These are phyloP conservation scores for Brienomyrus brachyistius DNA, from an alignment of 2,113 vertebrate species.

Conservation along the genomic window DNA sequence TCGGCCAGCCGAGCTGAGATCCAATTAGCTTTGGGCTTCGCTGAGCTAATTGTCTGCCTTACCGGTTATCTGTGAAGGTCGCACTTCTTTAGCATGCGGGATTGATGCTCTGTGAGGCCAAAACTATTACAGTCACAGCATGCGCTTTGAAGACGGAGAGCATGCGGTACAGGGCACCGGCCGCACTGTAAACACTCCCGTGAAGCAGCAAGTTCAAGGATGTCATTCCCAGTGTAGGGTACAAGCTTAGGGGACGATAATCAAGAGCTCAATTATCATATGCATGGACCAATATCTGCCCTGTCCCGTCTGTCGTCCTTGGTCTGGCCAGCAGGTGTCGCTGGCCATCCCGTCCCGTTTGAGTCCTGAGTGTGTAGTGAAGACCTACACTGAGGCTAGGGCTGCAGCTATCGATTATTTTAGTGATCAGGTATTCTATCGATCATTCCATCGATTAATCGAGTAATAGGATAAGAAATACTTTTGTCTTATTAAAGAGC, in stretches of 20 bases:
- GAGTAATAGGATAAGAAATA: no score
- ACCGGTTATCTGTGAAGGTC: not conserved
- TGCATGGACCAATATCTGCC: not conserved
- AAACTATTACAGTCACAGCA: conserved; percentile 9
- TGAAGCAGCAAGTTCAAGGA: not conserved
- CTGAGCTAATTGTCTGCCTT: not conserved
- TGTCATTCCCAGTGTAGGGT: not conserved
- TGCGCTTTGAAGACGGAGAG: not conserved
- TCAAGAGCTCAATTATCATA: not conserved
- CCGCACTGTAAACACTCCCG: not conserved
- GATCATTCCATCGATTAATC: no score
- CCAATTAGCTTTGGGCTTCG: not conserved
- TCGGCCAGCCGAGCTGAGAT: not conserved
- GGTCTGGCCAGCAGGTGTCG: not conserved
- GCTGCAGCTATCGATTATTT: no score
- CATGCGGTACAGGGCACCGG: not conserved
- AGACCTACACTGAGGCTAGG: not conserved
- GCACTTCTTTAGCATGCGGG: not conserved
- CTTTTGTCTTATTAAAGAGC: no score
- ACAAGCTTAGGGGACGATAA: not conserved
- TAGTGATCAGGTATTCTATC: no score
- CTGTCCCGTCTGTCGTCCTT: not conserved
- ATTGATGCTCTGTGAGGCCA: not conserved
- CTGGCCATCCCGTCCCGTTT: not conserved
- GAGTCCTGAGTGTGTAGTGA: not conserved